Conservation (phyloP, 2,797 vertebrate species). For the Rhabdophis nuchalis region DNA sequence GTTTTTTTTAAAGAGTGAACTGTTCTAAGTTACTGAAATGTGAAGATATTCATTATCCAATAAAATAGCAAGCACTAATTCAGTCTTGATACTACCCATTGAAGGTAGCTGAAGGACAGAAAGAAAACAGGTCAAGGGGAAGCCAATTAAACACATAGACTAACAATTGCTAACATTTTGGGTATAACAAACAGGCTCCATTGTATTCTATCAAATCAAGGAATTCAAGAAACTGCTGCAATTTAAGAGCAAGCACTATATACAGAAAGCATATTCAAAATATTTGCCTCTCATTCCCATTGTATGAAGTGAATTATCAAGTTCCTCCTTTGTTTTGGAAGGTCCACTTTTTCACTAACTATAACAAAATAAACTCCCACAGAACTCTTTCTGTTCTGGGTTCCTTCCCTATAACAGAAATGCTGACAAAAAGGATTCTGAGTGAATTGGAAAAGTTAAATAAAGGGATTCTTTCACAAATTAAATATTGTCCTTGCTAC, state of each 20-base stretch:
- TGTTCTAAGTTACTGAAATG: neutral
- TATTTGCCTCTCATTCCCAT: neutral
- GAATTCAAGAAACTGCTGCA: neutral
- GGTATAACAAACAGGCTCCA: neutral
- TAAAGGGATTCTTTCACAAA: neutral
- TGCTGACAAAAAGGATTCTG: neutral
- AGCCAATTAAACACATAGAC: neutral
- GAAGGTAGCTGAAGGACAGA: neutral
- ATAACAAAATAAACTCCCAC: neutral
- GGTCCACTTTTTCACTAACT: neutral
- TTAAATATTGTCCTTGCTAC: neutral
- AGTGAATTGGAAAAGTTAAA: neutral
- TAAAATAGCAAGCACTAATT: neutral
- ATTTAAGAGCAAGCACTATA: neutral
- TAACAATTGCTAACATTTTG: neutral
- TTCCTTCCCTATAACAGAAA: neutral
- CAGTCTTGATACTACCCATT: neutral
- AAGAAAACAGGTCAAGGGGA: neutral
- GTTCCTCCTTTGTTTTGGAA: neutral
- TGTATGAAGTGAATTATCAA: neutral
- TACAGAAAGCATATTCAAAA: neutral
- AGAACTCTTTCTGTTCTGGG: neutral
- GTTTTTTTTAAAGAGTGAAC: neutral
- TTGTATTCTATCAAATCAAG: neutral
- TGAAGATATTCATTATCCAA: neutral